Evolutionary conservation across 1,140 invertebrate species (phyloP), one percentile per base, ranked within the genome.

Genomic region (Drosophila nasuta): DNA sequence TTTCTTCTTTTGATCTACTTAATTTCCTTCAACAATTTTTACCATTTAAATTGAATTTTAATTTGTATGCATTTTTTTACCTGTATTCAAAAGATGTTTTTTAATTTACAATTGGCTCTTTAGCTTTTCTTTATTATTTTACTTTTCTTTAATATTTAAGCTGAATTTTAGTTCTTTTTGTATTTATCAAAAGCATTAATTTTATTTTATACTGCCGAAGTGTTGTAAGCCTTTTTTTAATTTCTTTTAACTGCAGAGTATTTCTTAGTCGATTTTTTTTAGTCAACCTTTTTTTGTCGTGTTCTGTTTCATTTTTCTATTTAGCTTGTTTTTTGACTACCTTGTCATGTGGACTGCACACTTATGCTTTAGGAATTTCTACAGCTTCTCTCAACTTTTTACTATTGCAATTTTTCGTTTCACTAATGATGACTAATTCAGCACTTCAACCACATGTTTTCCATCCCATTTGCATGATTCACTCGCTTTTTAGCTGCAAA

Each of bases 341-440:
- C 45, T 75, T 60, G 54, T 45, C 15, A 28, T 41, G 58, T 45
- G 3, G 6, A 25, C 7, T 64, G 80, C 20, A 76, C 73, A 87
- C 60, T 88, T 88, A 88, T 88, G 77, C 80, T 62, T 72, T 46
- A 72, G 85, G 83, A 88, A 88, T 88, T 81, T 57, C 67, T 58
- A 57, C 66, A 57, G 46, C 38, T 57, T 73, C 69, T 73, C 69
- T 70, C 43, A 48, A 66, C 72, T 49, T 68, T 76, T 87, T 80
- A 77, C 83, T 82, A 88, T 70, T 78, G 73, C 71, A 87, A 75
- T 88, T 88, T 88, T 10, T 5, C 20, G 20, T 25, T 88, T 88
- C 67, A 88, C 74, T 57, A 81, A 78, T 81, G 85, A 88, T 88
- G 83, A 88, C 83, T 88, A 88, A 88, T 67, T 78, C 80, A 72